A percentile compares a stretch with the other conserved stretches of the same genome.
Evolutionary conservation across 2,797 vertebrate species (phyloP).

Genomic region (Poeciliopsis presidionis): DNA sequence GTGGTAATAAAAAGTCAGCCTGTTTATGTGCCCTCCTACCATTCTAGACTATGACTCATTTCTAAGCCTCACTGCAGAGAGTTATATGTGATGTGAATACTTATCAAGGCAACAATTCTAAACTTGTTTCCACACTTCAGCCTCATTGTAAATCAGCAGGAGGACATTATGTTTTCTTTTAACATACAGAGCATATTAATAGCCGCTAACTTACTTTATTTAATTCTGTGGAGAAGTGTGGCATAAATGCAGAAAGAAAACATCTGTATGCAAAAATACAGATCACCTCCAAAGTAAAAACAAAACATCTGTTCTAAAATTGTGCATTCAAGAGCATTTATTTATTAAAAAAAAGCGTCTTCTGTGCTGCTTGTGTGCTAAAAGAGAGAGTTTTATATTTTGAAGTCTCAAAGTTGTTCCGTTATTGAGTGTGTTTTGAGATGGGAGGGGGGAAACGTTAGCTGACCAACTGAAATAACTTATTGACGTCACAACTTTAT

Average conservation of each 20-base stretch:
- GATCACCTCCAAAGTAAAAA: background rate
- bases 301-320: background rate
- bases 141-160: constrained; percentile 41
- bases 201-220: background rate
- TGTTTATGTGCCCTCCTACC: constrained; percentile 79
- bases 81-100: constrained; percentile 80
- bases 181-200: constrained; percentile 21
- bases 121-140: constrained; percentile 70
- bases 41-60: constrained; percentile 82
- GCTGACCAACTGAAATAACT: constrained; percentile 87
- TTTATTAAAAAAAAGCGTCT: background rate
- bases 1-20: constrained; percentile 74
- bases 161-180: constrained; percentile 27
- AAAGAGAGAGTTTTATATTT: constrained; percentile 37
- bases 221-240: background rate
- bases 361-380: constrained; percentile 64
- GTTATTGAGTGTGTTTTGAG: constrained; percentile 82
- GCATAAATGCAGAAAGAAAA: constrained; percentile 4
- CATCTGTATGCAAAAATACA: background rate
- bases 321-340: background rate
- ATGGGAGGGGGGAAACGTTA: constrained; percentile 81
- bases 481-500: constrained; percentile 88
- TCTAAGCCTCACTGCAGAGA: constrained; percentile 80
- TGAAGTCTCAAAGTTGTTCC: constrained; percentile 83
- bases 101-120: constrained; percentile 75